Base-by-base conservation (phyloP, 2,888 invertebrate genomes). In the Chymomyza fuscimana region DNA sequence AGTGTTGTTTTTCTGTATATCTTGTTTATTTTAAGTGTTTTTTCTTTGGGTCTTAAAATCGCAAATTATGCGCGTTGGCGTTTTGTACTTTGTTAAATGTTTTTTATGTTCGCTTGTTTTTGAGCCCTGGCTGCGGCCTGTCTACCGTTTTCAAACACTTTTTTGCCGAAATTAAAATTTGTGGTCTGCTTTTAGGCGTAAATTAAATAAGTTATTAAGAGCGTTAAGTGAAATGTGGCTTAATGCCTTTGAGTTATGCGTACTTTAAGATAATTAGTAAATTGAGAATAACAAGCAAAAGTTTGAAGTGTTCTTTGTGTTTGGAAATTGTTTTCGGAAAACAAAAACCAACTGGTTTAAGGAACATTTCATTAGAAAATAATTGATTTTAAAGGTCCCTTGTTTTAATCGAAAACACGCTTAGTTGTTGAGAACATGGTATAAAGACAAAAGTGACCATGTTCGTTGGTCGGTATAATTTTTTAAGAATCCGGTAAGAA, bases 111-210 rank as follows among this genome's bases (percentile, higher is more conserved):
- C 22, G 32, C 12, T 46, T 56, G 56, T 1, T 63, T 52, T 52
- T 54, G 66, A 62, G 36, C 50, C 61, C 68, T 60, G 63, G 64
- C 66, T 54, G 72, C 56, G 46, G 69, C 60, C 65, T 75, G 69
- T 68, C 72, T 75, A 73, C 63, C 60, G 62, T 59, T 65, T 58
- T 65, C 52, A 22, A n/a, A 5, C 32, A 32, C n/a, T 16, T 56
- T 29, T 25, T 63, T 15, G 63, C 56, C 50, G n/a, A 64, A 78
- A 77, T 80, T 74, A 66, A 68, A 74, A 78, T 71, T 70, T 69
- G 75, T 72, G 77, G 80, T 71, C 66, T 61, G 60, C 70, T 76
- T 70, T 73, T 63, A 65, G 68, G 59, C 58, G 52, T 54, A 7
- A 46, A 12, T 46, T 46, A 46, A 46, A 46, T 46, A 46, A 46